Percentiles rank a stretch among this genome's conserved stretches.
phyloP scores from a whole-genome alignment of 2,888 invertebrate genomes.

The Pocota personata region DNA sequence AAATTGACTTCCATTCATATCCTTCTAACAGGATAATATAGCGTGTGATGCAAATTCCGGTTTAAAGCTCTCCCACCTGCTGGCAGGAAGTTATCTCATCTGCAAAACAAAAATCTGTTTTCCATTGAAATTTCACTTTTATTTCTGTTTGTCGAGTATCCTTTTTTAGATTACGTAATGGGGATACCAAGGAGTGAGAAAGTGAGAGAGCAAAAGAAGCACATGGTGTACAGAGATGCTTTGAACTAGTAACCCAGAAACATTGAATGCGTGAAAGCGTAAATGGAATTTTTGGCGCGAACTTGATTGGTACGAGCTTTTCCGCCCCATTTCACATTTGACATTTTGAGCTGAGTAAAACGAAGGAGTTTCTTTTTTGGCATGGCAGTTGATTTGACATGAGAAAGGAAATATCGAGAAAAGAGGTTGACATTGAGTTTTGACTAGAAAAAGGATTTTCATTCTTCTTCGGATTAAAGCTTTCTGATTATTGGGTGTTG shows the following conservation, averaged over 20 bases:
- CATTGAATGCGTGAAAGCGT: constrained; percentile 32
- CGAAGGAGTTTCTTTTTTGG: neutral
- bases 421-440: neutral
- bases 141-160: constrained; percentile 33
- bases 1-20: neutral
- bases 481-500: neutral
- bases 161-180: constrained; percentile 61
- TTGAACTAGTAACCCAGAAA: constrained; percentile 72
- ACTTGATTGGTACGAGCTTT: constrained; percentile 38
- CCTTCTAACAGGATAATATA: neutral
- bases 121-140: constrained; percentile 61
- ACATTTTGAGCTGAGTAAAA: neutral
- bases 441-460: neutral
- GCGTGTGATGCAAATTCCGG: constrained; percentile 9
- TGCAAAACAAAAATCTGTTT: constrained; percentile 21
- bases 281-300: constrained; percentile 60
- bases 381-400: neutral
- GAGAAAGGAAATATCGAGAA: neutral
- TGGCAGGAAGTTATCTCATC: constrained; percentile 21
- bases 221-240: constrained; percentile 39
- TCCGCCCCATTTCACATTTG: constrained; percentile 31
- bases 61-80: constrained; percentile 44
- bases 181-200: constrained; percentile 20
- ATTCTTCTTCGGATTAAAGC: constrained; percentile 8
- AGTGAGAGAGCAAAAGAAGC: constrained; percentile 28